Evolutionary conservation across 2,797 vertebrate genomes (phyloP).

Genomic region (Cyprinella venusta): DNA sequence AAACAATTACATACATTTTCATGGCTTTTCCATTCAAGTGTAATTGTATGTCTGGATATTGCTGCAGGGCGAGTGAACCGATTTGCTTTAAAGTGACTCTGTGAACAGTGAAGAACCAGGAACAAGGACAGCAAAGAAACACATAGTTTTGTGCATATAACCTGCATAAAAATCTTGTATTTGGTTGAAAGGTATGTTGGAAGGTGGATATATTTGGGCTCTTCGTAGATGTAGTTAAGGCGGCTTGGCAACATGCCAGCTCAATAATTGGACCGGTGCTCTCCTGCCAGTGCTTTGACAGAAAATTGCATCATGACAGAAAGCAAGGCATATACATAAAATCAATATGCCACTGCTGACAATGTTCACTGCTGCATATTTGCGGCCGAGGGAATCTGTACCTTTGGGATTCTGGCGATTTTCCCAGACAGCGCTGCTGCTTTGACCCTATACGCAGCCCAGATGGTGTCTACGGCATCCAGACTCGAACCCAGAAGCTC

Average conservation of each 20-base stretch:
- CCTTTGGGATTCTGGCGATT: constrained; percentile 36
- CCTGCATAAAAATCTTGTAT: constrained; percentile 53
- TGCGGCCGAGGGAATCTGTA: constrained; percentile 31
- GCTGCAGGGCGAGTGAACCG: background rate
- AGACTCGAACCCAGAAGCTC: constrained; percentile 12
- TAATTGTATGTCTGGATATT: constrained; percentile 31
- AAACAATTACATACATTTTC: background rate
- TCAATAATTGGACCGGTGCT: constrained; percentile 52
- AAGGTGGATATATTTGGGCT: constrained; percentile 4
- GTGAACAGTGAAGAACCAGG: background rate
- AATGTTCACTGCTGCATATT: constrained; percentile 34
- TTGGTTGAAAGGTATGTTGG: constrained; percentile 17
- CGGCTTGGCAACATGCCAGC: constrained; percentile 45
- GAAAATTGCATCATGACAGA: constrained; percentile 58
- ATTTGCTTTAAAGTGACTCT: constrained; percentile 6
- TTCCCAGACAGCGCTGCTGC: constrained; percentile 20
- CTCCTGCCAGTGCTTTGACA: constrained; percentile 56
- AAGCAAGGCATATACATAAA: constrained; percentile 49
- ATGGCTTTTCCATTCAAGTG: constrained; percentile 1
- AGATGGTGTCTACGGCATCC: constrained; percentile 31
- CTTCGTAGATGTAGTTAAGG: constrained; percentile 40
- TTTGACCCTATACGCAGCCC: constrained; percentile 40
- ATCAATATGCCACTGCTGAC: constrained; percentile 53
- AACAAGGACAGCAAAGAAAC: background rate
- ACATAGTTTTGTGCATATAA: background rate